Conservation (phyloP, 2,113 vertebrate species). For the Bagarius yarrelli region DNA sequence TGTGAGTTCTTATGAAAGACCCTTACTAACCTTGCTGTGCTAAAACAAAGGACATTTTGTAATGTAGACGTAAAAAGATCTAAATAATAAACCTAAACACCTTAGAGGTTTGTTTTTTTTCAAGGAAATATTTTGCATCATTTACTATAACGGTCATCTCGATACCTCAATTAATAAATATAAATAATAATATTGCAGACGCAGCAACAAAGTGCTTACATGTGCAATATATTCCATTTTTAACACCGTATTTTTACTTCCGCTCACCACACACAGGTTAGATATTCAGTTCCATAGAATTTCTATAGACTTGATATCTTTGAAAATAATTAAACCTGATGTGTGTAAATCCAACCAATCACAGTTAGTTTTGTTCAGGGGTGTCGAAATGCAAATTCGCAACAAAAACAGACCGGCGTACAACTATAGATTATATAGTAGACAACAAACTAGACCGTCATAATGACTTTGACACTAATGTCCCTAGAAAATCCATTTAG, state of each 20-base stretch:
- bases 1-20: background rate
- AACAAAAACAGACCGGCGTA: no score
- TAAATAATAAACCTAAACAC: background rate
- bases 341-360: background rate
- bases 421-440: no score
- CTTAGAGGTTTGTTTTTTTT: background rate
- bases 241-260: background rate
- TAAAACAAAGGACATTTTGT: background rate
- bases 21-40: background rate
- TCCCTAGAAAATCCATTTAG: no score
- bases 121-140: background rate
- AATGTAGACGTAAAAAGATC: background rate
- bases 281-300: background rate
- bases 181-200: background rate
- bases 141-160: background rate
- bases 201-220: background rate
- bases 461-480: no score
- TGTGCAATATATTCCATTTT: conserved; percentile 19
- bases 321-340: background rate
- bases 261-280: background rate
- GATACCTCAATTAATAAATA: conserved; percentile 1
- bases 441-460: no score
- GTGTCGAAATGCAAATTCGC: no score
- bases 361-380: no score
- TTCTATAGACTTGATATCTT: background rate